Evolutionary conservation across 2,888 invertebrate genomes (phyloP), one percentile per base, ranked within the genome.

Genomic region (Blera fallax): DNA sequence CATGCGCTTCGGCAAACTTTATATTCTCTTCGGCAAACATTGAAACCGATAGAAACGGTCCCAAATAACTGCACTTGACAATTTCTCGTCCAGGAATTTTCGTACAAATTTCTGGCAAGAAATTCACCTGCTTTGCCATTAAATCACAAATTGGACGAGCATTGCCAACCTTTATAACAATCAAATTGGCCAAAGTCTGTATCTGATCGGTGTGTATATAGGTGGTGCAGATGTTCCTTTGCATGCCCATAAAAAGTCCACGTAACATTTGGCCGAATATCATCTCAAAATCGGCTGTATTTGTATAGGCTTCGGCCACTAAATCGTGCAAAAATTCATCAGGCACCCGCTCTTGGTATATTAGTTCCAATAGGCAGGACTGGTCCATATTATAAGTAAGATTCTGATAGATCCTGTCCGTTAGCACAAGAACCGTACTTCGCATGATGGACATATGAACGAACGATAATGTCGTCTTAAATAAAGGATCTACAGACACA

Each of bases 21-120:
- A 96, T 96, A 91, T 97, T 97, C 91, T 98, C 98, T 90, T 99
- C 98, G 40, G 97, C 97, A 91, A 98, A 98, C 1, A 98, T 94
- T 0, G 98, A 98, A 0, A 98, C 95, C 8, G 96, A 95, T 87
- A 99, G 94, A 92, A 99, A 98, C 0, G 98, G 97, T 14, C 98
- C 98, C 6, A 99, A 94, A 90, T 95, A 97, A 74, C 97, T 96
- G 56, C 96, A 95, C 65, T 95, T 94, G 0, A 97, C 95, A 76
- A 98, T 94, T 92, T 99, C 99, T 48, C 98, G 94, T 0, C 99
- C 99, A 0, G 94, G 94, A 5, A 96, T 96, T 1, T 95, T 94
- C 1, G 96, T 96, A 88, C 96, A 94, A 1, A 95, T 92, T 8
- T 94, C 94, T 0, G 97, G 97, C 78, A 94, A 90, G 92, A 96